A percentile compares a stretch with the other conserved stretches of the same genome.
Conservation (phyloP, 2,888 invertebrate species). For the Chironomus tentans region DNA sequence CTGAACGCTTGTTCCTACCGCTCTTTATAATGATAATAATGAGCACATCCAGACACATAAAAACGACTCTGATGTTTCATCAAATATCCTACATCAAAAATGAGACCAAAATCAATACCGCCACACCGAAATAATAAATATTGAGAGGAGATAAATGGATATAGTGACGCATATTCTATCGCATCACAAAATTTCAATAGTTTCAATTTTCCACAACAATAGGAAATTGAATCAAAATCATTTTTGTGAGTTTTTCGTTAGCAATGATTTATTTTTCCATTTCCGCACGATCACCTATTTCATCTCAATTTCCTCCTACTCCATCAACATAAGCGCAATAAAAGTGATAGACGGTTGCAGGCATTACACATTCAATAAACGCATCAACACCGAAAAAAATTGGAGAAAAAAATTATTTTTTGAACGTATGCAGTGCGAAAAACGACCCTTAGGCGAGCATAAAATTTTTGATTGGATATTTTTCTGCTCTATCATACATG, state of each 20-base stretch:
- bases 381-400: conserved; percentile 11
- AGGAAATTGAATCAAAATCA: background rate
- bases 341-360: background rate
- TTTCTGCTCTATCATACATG: background rate
- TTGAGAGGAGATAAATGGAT: no score
- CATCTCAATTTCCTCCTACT: background rate
- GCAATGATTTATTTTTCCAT: conserved; percentile 19
- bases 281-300: conserved; percentile 19
- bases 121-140: no score
- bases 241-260: background rate
- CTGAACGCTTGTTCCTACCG: no score
- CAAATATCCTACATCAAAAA: no score
- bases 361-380: background rate
- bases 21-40: no score
- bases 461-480: conserved; percentile 12
- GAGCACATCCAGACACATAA: no score
- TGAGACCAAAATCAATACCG: no score
- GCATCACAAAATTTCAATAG: no score
- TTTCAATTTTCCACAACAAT: no score
- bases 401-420: background rate
- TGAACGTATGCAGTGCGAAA: conserved; percentile 5
- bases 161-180: no score
- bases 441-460: background rate
- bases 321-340: background rate
- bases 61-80: no score